These are phyloP conservation scores for Helicolenus hilgendorfi DNA, from an alignment of 2,797 vertebrate species.

Conservation along the genomic window DNA sequence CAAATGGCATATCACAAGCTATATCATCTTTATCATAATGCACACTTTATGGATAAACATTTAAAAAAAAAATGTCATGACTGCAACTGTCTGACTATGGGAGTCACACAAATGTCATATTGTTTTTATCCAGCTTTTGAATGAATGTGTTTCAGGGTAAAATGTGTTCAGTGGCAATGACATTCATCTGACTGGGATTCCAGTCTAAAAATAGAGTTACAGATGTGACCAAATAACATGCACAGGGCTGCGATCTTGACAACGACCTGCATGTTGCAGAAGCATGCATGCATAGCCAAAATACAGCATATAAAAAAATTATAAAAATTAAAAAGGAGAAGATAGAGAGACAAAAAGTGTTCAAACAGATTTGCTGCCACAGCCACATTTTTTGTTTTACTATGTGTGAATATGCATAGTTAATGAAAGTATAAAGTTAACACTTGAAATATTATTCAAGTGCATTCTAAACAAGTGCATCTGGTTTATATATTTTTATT, in stretches of 20 bases:
- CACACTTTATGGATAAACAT: not conserved
- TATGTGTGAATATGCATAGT: not conserved
- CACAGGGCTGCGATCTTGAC: not conserved
- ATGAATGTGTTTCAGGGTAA: conserved; percentile 29
- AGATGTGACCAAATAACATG: conserved; percentile 57
- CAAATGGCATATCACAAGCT: not conserved
- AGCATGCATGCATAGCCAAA: not conserved
- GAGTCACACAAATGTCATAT: conserved; percentile 8
- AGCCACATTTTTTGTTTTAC: not conserved
- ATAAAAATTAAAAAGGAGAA: not conserved
- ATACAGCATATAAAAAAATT: not conserved
- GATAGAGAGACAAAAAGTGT: not conserved
- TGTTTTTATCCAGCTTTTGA: conserved; percentile 27
- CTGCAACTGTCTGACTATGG: not conserved
- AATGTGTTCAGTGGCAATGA: conserved; percentile 42
- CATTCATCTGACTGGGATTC: conserved; percentile 46
- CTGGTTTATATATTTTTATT: not conserved
- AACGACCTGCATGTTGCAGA: not conserved
- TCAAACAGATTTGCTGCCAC: not conserved
- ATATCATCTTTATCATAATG: conserved; percentile 9
- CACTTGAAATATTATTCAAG: not conserved
- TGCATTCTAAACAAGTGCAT: conserved; percentile 7
- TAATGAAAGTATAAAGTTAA: not conserved
- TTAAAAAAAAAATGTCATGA: not conserved
- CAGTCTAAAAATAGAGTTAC: conserved; percentile 63